Evolutionary conservation across 2,888 invertebrate species (phyloP), one percentile per base, ranked within the genome.

Genomic region (Euzetes globulus): DNA sequence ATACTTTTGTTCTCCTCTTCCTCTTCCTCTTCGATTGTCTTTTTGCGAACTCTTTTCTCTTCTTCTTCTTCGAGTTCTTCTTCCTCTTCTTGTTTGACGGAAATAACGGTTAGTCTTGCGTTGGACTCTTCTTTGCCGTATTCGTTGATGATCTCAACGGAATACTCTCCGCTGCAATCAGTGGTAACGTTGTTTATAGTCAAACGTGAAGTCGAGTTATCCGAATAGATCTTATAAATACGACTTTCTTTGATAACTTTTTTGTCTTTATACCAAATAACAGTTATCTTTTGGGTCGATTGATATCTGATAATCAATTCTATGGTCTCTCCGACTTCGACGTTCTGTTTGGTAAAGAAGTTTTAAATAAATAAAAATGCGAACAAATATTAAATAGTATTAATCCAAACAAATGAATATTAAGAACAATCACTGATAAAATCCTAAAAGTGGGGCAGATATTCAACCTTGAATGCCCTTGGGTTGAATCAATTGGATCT

Each of bases 41-140:
- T 82, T 55, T 77, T 77, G 70, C 75, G 76, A 70, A 75, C 76
- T 58, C 71, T 76, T 68, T 79, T 78, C 17, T 76, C 75, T 47
- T 77, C 78, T 17, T 72, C 75, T 52, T 52, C 52, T 52, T 52
- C 55, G 33, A 33, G 33, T 75, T 79, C 77, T 71, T 37, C 41
- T 37, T 72, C 74, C 78, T 75, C 70, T 76, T 74, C 70, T 71
- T 73, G 50, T 81, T 83, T 83, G 80, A 79, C 78, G 79, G 82
- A 37, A 65, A 13, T 41, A 15, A 98, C 89, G 27, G 90, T 91
- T 75, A 99, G 86, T 80, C 91, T 89, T 68, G 95, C 92, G 63
- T 88, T 88, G 1, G 91, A 91, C 81, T 92, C 91, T 79, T 92
- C 94, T 82, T 91, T 90, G 71, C 98, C 98, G 79, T 88, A 89